A percentile compares a stretch with the other conserved stretches of the same genome.
Evolutionary conservation across 2,113 vertebrate species (phyloP).

Genomic region (Mobula birostris): DNA sequence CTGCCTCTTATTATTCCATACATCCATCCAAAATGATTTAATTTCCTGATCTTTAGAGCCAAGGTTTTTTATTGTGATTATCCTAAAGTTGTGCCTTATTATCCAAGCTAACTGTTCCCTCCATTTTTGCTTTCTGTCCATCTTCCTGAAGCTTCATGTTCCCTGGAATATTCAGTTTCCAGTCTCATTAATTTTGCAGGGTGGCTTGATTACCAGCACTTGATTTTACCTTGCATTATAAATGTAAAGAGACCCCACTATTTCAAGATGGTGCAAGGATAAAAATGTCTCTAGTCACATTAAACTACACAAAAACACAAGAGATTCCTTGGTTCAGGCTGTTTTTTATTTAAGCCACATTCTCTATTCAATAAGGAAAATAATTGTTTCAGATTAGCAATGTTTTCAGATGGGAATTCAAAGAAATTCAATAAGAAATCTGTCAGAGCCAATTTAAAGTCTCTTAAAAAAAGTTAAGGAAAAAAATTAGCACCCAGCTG

Average conservation of each 20-base stretch:
- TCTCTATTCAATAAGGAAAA: not conserved
- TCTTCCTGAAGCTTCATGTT: no score
- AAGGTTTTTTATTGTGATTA: no score
- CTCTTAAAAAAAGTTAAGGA: not conserved
- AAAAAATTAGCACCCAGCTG: not conserved
- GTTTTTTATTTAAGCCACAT: not conserved
- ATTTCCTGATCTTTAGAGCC: no score
- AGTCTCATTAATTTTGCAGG: not conserved
- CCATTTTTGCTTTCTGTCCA: no score
- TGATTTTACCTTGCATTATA: not conserved
- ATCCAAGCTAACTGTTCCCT: not conserved
- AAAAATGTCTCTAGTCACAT: not conserved
- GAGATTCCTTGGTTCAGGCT: not conserved
- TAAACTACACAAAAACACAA: not conserved
- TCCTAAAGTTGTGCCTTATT: no score
- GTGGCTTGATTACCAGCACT: not conserved
- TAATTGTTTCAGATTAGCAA: not conserved
- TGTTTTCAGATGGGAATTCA: not conserved
- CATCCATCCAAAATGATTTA: no score
- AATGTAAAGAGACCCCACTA: not conserved
- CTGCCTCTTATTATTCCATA: no score
- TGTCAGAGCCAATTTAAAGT: conserved; percentile 13
- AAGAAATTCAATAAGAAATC: not conserved
- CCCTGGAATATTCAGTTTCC: not conserved
- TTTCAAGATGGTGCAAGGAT: not conserved